Conservation (phyloP, 2,113 vertebrate genomes). For the Cyanistes caeruleus region DNA sequence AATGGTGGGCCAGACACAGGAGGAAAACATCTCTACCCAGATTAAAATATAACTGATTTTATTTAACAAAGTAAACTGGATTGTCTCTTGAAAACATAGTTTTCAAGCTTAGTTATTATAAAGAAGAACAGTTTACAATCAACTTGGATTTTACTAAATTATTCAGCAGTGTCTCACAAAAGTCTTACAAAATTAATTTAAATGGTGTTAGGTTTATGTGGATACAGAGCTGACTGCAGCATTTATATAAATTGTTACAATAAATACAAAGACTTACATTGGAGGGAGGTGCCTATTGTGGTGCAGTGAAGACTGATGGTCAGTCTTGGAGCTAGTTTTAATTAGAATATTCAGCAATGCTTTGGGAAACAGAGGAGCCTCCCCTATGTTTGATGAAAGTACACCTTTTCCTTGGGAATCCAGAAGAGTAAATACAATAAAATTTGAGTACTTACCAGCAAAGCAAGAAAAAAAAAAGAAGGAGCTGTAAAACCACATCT, state of each 20-base stretch:
- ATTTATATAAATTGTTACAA: constrained; percentile 7
- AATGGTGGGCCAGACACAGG: background rate
- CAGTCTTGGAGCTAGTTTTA: background rate
- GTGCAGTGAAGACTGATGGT: background rate
- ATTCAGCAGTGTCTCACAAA: constrained; percentile 12
- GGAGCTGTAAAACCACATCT: background rate
- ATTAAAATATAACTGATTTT: background rate
- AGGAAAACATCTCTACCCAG: background rate
- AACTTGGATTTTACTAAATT: constrained; percentile 11
- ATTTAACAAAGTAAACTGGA: background rate
- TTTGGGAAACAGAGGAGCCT: background rate
- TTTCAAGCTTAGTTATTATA: background rate
- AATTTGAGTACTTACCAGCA: background rate
- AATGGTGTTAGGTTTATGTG: background rate
- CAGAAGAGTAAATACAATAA: constrained; percentile 8
- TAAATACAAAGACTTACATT: background rate
- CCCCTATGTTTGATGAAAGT: background rate
- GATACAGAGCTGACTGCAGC: background rate
- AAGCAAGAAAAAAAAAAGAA: background rate
- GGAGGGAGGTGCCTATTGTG: background rate
- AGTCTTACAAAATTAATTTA: constrained; percentile 33
- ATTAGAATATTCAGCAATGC: background rate
- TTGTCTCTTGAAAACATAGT: background rate
- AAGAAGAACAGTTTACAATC: background rate
- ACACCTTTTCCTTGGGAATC: background rate